Evolutionary conservation across 2,113 vertebrate genomes (phyloP).

Genomic region (Neolamprologus caudopunctatus): DNA sequence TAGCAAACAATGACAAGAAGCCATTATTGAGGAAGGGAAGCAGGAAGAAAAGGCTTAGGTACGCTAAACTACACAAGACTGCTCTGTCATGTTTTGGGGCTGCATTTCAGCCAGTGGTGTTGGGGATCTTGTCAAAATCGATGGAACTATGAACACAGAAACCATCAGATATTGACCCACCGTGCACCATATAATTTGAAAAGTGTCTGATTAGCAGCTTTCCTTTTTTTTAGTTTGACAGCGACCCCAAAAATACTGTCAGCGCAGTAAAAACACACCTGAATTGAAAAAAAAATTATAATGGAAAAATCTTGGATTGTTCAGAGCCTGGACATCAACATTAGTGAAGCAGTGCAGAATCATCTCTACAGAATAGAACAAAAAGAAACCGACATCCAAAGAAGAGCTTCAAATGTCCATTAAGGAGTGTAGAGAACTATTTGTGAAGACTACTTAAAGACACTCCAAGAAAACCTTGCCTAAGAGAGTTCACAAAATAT

Average conservation of each 20-base stretch:
- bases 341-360: background rate
- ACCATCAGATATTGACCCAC: background rate
- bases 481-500: background rate
- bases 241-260: background rate
- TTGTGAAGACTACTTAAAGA: background rate
- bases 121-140: background rate
- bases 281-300: background rate
- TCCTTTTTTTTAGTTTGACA: background rate
- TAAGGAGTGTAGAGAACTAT: background rate
- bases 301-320: background rate
- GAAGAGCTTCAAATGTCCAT: background rate
- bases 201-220: background rate
- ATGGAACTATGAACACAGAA: background rate
- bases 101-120: background rate
- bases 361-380: background rate
- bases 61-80: background rate
- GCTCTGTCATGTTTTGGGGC: background rate
- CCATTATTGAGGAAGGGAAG: background rate
- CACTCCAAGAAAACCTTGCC: background rate
- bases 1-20: background rate
- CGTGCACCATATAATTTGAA: background rate
- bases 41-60: background rate
- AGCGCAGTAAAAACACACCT: background rate
- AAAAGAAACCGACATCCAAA: background rate
- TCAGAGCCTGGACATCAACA: background rate